These are phyloP conservation scores for Clytia hemisphaerica DNA, from an alignment of 30 jellyfish, hydroid and myxozoan species.

Conservation along the genomic window DNA sequence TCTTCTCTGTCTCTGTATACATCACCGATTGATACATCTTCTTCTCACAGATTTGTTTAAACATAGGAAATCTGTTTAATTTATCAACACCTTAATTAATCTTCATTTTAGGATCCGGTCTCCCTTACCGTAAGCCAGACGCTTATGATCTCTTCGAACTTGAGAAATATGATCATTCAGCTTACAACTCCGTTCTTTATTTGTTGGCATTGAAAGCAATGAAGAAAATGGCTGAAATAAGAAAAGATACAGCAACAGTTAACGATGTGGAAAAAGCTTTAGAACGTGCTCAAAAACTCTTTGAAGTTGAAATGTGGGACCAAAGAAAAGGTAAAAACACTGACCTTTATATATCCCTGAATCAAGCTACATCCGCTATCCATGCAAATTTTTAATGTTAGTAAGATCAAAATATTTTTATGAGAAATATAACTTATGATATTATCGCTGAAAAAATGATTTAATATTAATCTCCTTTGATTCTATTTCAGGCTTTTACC, in stretches of 20 bases:
- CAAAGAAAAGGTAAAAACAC: constrained; percentile 74
- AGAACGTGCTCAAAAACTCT: constrained; percentile 65
- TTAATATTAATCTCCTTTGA: too few relatives aligned
- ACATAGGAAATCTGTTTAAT: not conserved
- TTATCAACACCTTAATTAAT: not conserved
- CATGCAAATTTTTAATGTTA: too few relatives aligned
- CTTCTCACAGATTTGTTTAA: not conserved
- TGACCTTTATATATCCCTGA: too few relatives aligned
- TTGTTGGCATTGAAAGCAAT: constrained; percentile 83
- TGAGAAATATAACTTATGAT: too few relatives aligned
- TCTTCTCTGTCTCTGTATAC: not conserved
- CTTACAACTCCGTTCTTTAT: constrained; percentile 69
- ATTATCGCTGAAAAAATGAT: too few relatives aligned
- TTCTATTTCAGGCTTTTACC: too few relatives aligned
- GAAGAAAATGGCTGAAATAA: constrained; percentile 65
- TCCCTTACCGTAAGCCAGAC: constrained; percentile 98
- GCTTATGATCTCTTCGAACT: constrained; percentile 90
- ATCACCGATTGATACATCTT: not conserved
- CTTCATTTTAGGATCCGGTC: constrained; percentile 72
- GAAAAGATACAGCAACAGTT: constrained; percentile 33
- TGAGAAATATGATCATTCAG: constrained; percentile 94
- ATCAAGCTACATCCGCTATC: too few relatives aligned
- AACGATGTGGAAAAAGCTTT: constrained; percentile 47
- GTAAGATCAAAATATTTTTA: too few relatives aligned
- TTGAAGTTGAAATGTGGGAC: constrained; percentile 98